Percentiles rank a stretch among this genome's conserved stretches.
Evolutionary conservation across 2,888 invertebrate genomes (phyloP).

Genomic region (Sinodicranocentrus sp.): DNA sequence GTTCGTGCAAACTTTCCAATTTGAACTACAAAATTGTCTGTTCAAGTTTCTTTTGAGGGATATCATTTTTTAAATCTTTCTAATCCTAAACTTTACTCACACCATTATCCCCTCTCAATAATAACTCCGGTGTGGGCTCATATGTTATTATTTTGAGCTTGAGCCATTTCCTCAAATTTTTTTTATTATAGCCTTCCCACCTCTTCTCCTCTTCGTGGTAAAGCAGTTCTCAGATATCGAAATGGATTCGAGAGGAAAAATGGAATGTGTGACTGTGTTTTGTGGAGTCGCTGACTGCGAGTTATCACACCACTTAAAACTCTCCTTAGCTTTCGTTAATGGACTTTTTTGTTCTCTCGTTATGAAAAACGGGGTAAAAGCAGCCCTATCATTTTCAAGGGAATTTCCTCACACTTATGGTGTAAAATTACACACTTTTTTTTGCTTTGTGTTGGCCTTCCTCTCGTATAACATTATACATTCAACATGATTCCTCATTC

Average conservation of each 20-base stretch:
- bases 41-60: conserved; percentile 11
- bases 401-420: conserved; percentile 66
- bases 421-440: conserved; percentile 66
- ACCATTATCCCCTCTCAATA: conserved; percentile 53
- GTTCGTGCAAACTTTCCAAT: conserved; percentile 56
- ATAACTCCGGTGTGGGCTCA: conserved; percentile 32
- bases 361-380: conserved; percentile 33
- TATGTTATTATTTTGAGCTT: conserved; percentile 38
- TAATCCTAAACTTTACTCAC: conserved; percentile 43
- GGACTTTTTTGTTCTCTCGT: conserved; percentile 46
- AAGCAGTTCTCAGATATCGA: conserved; percentile 22
- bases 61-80: conserved; percentile 46
- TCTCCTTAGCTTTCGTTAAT: conserved; percentile 17
- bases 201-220: conserved; percentile 23
- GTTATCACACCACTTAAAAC: conserved; percentile 30
- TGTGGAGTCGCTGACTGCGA: conserved; percentile 34
- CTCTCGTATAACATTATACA: neutral
- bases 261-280: conserved; percentile 47
- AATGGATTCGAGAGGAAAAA: neutral
- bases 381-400: conserved; percentile 53
- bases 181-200: conserved; percentile 45
- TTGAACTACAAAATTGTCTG: neutral
- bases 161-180: conserved; percentile 46
- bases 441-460: neutral
- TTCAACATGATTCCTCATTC: no score